phyloP scores from a whole-genome alignment of 2,113 vertebrate genomes.

The Rallus limicola region DNA sequence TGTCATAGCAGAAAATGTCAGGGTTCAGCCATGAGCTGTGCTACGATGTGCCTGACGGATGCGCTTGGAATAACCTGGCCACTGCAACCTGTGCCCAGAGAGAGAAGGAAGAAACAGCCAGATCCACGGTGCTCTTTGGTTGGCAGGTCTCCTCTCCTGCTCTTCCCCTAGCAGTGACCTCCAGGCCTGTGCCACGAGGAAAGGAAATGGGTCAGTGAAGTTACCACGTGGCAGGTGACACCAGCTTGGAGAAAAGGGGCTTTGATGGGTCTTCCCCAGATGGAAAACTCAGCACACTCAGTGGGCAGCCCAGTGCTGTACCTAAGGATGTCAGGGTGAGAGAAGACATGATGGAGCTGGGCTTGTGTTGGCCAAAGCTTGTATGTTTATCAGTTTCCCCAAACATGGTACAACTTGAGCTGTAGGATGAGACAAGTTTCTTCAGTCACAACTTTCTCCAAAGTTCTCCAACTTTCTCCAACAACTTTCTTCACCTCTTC shows the following conservation, averaged over 20 bases:
- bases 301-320: background rate
- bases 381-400: background rate
- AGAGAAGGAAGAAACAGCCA: background rate
- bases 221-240: background rate
- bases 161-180: background rate
- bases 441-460: background rate
- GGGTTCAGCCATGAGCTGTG: fast-evolving
- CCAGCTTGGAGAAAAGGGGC: background rate
- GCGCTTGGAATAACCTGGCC: background rate
- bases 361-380: background rate
- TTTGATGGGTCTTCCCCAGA: background rate
- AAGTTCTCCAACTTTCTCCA: background rate
- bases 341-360: background rate
- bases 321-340: background rate
- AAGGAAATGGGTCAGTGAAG: fast-evolving
- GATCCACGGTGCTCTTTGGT: fast-evolving
- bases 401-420: fast-evolving
- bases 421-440: background rate
- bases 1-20: background rate
- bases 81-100: background rate
- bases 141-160: background rate
- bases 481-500: background rate
- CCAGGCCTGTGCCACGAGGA: background rate
- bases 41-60: background rate
- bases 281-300: background rate